These are phyloP conservation scores for Dryoscopus gambensis DNA, from an alignment of 2,113 vertebrate species.

Conservation along the genomic window DNA sequence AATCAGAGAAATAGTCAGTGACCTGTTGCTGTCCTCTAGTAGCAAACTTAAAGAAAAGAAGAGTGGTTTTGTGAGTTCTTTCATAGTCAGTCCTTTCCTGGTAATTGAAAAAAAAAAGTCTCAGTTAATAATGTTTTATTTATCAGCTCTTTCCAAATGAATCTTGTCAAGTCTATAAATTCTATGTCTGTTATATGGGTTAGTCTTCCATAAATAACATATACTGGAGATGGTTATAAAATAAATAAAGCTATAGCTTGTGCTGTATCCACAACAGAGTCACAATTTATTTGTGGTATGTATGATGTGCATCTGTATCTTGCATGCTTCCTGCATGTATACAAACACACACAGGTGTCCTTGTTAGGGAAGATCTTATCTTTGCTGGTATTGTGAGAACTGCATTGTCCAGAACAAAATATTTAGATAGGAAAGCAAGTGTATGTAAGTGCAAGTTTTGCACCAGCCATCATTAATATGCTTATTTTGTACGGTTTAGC, in stretches of 20 bases:
- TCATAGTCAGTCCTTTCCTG: neutral
- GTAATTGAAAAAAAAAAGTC: neutral
- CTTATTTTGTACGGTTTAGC: neutral
- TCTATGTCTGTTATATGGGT: neutral
- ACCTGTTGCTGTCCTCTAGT: neutral
- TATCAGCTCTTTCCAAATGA: neutral
- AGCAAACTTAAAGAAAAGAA: neutral
- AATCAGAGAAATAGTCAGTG: neutral
- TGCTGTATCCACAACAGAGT: neutral
- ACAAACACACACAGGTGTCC: neutral
- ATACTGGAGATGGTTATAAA: neutral
- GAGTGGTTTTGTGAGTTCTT: neutral
- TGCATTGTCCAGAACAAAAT: neutral
- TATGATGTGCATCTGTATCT: neutral
- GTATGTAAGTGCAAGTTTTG: neutral
- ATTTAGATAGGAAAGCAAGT: neutral
- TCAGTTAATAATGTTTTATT: neutral
- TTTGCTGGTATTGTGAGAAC: neutral
- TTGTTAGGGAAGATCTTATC: neutral
- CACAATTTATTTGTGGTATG: neutral
- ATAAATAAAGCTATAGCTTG: neutral
- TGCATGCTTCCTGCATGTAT: neutral
- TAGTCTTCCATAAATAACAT: neutral
- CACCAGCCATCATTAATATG: neutral
- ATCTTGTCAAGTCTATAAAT: neutral